These are phyloP conservation scores for Epirrhoe alternata DNA, from an alignment of 2,888 invertebrate species.

Conservation along the genomic window DNA sequence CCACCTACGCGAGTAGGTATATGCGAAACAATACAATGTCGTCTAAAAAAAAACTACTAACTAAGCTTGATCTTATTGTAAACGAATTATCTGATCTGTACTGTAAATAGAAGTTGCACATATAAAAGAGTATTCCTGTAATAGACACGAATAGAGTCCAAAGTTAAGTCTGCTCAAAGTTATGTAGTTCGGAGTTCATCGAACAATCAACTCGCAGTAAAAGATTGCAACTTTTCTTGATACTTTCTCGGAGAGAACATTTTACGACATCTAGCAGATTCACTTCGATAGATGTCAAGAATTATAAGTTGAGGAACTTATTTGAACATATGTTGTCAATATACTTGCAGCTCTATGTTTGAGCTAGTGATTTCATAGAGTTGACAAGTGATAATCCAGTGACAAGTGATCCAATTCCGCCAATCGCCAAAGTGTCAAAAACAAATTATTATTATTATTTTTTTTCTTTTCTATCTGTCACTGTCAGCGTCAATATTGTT, in stretches of 20 bases:
- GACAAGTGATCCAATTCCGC: too few species aligned
- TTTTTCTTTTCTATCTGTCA: too few species aligned
- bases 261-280: not conserved
- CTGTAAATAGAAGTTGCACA: not conserved
- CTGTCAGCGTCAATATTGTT: too few species aligned
- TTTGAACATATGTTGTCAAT: not conserved
- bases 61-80: too few species aligned
- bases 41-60: too few species aligned
- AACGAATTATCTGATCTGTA: not conserved
- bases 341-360: too few species aligned
- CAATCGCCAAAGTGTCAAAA: too few species aligned
- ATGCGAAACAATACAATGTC: too few species aligned
- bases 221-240: constrained; percentile 8
- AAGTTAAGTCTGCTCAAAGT: constrained; percentile 9
- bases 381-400: too few species aligned
- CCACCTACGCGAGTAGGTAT: too few species aligned
- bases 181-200: constrained; percentile 7
- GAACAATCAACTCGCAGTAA: constrained; percentile 11
- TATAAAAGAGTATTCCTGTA: not conserved
- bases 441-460: too few species aligned
- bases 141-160: constrained; percentile 1
- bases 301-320: not conserved
- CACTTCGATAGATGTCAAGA: not conserved
- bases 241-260: constrained; percentile 2
- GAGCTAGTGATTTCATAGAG: too few species aligned